Conservation (phyloP, 2,888 invertebrate genomes). For the Amorpha juglandis region DNA sequence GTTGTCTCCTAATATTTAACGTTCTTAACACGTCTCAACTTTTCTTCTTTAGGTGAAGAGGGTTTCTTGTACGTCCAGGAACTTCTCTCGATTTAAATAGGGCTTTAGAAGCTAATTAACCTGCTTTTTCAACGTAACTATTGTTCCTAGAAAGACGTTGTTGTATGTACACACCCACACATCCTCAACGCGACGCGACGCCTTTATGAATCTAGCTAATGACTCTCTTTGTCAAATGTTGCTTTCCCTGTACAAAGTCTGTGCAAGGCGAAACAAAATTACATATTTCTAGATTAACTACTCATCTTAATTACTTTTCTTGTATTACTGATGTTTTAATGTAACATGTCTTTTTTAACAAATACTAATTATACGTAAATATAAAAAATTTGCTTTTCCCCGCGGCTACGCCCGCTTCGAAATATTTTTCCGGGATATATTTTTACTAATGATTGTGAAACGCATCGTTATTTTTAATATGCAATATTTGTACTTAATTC, state of each 20-base stretch:
- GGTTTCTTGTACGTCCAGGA: too few species aligned
- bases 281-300: conserved; percentile 10
- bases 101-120: background rate
- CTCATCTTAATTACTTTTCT: background rate
- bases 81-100: too few species aligned
- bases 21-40: too few species aligned
- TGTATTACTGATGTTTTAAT: background rate
- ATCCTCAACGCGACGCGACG: background rate
- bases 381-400: too few species aligned
- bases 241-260: background rate
- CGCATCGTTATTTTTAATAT: too few species aligned
- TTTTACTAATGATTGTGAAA: too few species aligned
- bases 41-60: too few species aligned
- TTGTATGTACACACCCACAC: background rate
- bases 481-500: too few species aligned
- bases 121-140: background rate
- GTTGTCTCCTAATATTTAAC: too few species aligned
- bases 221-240: conserved; percentile 20
- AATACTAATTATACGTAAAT: too few species aligned
- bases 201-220: conserved; percentile 24
- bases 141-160: background rate
- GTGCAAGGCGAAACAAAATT: conserved; percentile 3
- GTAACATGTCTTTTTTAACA: background rate
- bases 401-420: too few species aligned
- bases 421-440: too few species aligned